Base-by-base conservation (phyloP, 2,113 vertebrate species). In the Cyanoramphus novaezelandiae region DNA sequence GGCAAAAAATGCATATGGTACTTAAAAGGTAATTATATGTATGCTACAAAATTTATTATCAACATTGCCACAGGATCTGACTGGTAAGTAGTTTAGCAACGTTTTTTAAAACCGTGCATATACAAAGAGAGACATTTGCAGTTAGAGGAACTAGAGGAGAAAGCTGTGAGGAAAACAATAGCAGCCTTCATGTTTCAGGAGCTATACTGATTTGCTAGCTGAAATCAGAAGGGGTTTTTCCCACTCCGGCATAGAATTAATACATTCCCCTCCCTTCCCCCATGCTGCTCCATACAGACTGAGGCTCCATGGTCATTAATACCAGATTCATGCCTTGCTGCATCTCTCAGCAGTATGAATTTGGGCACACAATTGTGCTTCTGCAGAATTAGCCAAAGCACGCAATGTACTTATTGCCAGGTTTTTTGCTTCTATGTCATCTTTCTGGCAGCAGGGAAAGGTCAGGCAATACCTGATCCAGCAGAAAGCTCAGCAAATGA, bases 1-100 rank as follows among this genome's bases (percentile, higher is more conserved):
- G 69, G n/a, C 27, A 9, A 74, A 85, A 86, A 78, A 68, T 28
- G 60, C 74, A 71, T 79, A 82, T 24, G 91, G 77, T 63, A 92
- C 53, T 94, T 95, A 94, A 96, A 94, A 95, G 92, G 77, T 96
- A 96, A 96, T 96, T 97, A 96, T 69, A 82, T 74, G 88, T 87
- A 92, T 9, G 59, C 84, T 91, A 69, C 88, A 95, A 93, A 88
- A 92, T 94, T 89, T 95, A 96, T 93, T 96, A 95, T 94, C 93
- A 96, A 92, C 91, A 87, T 84, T 94, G 83, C 92, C 93, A 94
- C 53, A 92, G 86, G 96, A 97, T 93, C 88, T 94, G 81, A 93
- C 91, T 94, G 49, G 59, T 86, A 95, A 95, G 90, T 69, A 94
- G 91, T 92, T 93, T 23, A 95, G 83, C 96, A 97, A 88, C 78